Percentiles rank a stretch among this genome's conserved stretches.
phyloP scores from a whole-genome alignment of 1,140 invertebrate species.

The Homalodisca vitripennis region DNA sequence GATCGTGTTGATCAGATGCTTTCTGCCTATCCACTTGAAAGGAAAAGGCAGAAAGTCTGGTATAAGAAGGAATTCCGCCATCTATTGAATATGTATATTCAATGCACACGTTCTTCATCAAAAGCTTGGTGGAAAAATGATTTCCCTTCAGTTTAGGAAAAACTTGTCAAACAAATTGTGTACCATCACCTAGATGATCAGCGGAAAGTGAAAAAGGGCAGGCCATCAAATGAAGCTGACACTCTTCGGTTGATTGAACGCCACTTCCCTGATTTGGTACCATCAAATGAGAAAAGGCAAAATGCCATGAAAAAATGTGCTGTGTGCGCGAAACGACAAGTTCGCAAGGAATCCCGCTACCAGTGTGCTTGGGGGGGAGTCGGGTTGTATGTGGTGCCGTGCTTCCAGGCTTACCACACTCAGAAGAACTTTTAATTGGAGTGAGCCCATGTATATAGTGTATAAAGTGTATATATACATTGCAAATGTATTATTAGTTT shows the following conservation, averaged over 20 bases:
- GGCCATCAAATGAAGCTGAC: neutral
- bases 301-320: neutral
- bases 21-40: conserved; percentile 19
- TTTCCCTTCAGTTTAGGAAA: neutral
- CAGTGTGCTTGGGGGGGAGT: neutral
- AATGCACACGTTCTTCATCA: neutral
- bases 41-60: conserved; percentile 11
- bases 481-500: too few relatives aligned
- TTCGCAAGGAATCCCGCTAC: too few relatives aligned
- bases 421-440: neutral
- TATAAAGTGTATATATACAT: too few relatives aligned
- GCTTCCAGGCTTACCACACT: neutral
- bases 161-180: neutral
- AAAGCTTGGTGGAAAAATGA: neutral
- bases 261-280: too few relatives aligned
- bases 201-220: neutral
- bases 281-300: neutral
- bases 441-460: too few relatives aligned
- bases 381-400: neutral
- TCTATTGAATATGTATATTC: conserved; percentile 3
- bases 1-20: conserved; percentile 26
- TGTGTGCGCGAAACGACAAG: neutral
- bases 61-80: conserved; percentile 1
- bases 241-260: too few relatives aligned
- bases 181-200: too few relatives aligned